Conservation (phyloP, 2,113 vertebrate genomes). For the Notechis scutatus region DNA sequence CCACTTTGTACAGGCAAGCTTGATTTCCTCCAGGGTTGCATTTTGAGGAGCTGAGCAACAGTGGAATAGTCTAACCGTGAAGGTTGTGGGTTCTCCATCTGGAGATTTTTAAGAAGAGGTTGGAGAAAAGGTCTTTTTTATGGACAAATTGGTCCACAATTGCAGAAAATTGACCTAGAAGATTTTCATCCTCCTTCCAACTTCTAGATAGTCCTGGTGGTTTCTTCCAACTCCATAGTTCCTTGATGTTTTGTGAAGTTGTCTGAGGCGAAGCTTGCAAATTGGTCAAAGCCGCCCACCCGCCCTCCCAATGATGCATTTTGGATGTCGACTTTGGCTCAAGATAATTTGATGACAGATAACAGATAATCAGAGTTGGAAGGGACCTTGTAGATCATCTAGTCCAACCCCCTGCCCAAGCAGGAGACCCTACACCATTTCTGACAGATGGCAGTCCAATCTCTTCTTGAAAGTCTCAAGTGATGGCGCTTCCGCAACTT, state of each 20-base stretch:
- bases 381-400: too few species aligned
- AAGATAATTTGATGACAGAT: not conserved
- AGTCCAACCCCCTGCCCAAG: too few species aligned
- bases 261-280: not conserved
- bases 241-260: not conserved
- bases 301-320: not conserved
- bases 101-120: not conserved
- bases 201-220: not conserved
- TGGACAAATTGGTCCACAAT: not conserved
- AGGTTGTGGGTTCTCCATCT: not conserved
- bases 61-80: not conserved
- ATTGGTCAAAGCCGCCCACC: not conserved
- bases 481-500: too few species aligned
- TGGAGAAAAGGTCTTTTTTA: not conserved
- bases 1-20: slow-evolving; percentile 76
- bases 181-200: not conserved
- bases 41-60: not conserved
- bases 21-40: not conserved
- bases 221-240: not conserved
- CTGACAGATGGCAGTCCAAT: too few species aligned
- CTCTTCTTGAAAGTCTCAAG: too few species aligned
- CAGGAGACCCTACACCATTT: too few species aligned
- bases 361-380: too few species aligned
- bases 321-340: not conserved
- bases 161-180: not conserved